Evolutionary conservation across 2,888 invertebrate species (phyloP).

Genomic region (Sialis fuliginosa): DNA sequence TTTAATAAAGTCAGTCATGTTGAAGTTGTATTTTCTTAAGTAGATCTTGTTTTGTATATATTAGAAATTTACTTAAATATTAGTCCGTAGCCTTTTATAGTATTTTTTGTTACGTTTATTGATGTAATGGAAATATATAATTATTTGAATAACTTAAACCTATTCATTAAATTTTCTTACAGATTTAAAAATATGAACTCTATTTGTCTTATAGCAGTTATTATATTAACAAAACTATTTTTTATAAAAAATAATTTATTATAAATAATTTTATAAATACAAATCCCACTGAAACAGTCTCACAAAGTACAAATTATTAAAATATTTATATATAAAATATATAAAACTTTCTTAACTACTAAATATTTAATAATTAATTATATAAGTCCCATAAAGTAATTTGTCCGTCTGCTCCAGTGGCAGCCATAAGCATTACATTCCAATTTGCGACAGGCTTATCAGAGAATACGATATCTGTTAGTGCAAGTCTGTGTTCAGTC

Average conservation of each 20-base stretch:
- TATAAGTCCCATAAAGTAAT: slow-evolving; percentile 70
- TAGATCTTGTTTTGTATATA: too few relatives aligned
- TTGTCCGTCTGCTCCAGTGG: slow-evolving; percentile 53
- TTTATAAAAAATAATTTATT: background rate
- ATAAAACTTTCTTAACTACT: background rate
- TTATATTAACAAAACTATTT: background rate
- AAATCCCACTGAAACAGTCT: background rate
- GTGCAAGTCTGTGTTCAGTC: slow-evolving; percentile 49
- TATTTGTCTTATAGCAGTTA: background rate
- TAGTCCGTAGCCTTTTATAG: too few relatives aligned
- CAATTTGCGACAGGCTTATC: slow-evolving; percentile 42
- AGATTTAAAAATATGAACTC: background rate
- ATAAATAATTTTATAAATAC: background rate
- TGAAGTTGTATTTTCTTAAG: too few relatives aligned
- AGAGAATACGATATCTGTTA: slow-evolving; percentile 58
- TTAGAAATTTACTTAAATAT: too few relatives aligned
- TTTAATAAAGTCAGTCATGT: too few relatives aligned
- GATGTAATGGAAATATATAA: background rate
- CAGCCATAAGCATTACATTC: slow-evolving; percentile 63
- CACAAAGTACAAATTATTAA: background rate
- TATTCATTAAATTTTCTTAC: too few relatives aligned
- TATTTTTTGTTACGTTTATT: too few relatives aligned
- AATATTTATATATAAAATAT: background rate
- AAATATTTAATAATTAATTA: slow-evolving; percentile 27
- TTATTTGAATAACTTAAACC: background rate